Conservation (phyloP, 2,113 vertebrate genomes). For the Synodontis membranacea region DNA sequence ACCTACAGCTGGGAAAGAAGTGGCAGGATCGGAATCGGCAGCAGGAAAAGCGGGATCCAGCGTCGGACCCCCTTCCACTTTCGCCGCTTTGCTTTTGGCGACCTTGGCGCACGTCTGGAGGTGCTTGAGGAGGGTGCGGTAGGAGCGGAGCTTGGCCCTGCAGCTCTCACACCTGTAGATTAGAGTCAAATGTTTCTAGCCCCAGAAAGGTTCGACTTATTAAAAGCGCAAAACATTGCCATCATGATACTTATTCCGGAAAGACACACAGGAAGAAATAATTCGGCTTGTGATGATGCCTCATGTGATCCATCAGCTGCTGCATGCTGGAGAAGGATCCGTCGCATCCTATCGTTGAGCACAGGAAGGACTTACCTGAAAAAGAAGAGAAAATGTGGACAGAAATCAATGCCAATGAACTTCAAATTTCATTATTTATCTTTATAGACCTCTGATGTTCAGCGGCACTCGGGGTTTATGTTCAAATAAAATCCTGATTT, state of each 20-base stretch:
- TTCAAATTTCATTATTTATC: too few relatives aligned
- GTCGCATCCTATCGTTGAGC: constrained; percentile 78
- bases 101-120: constrained; percentile 90
- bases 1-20: not conserved
- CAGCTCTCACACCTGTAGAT: constrained; percentile 88
- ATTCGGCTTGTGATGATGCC: constrained; percentile 93
- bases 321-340: constrained; percentile 89
- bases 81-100: constrained; percentile 67
- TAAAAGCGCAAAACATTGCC: not conserved
- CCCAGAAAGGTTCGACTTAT: not conserved
- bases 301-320: constrained; percentile 87
- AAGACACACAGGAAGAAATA: constrained; percentile 91
- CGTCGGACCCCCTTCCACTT: constrained; percentile 53
- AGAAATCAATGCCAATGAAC: too few relatives aligned
- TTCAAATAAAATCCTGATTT: not conserved
- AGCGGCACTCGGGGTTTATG: too few relatives aligned
- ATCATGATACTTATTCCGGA: not conserved
- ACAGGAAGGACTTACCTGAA: constrained; percentile 81
- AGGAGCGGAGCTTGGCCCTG: constrained; percentile 84
- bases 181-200: not conserved
- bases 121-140: constrained; percentile 91
- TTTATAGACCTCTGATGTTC: too few relatives aligned
- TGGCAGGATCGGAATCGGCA: not conserved
- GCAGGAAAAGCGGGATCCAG: constrained; percentile 43
- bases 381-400: not conserved